Evolutionary conservation across 2,888 invertebrate species (phyloP).

Genomic region (Spicauda simplicius): DNA sequence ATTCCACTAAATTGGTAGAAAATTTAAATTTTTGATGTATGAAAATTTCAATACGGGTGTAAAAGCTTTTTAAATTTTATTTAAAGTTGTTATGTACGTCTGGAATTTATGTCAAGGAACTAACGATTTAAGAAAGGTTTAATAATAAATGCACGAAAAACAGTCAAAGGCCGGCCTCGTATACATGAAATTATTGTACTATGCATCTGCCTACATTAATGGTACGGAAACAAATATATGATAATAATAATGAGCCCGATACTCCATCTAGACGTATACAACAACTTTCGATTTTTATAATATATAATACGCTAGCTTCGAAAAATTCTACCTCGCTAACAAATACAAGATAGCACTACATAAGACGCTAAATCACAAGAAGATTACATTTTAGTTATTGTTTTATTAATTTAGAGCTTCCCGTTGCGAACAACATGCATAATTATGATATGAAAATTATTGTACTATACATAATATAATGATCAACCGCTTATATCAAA

Average conservation of each 20-base stretch:
- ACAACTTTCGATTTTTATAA: slow-evolving; percentile 3
- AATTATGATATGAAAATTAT: slow-evolving; percentile 61
- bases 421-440: slow-evolving; percentile 21
- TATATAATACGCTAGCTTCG: slow-evolving; percentile 29
- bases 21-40: slow-evolving; percentile 23
- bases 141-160: neutral
- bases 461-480: slow-evolving; percentile 54
- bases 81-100: neutral
- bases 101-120: neutral
- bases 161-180: neutral
- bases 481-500: slow-evolving; percentile 20
- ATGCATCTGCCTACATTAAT: no score
- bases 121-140: neutral
- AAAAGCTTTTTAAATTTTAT: slow-evolving; percentile 15
- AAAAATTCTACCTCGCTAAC: slow-evolving; percentile 42
- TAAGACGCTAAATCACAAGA: slow-evolving; percentile 67
- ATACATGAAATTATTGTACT: neutral
- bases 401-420: slow-evolving; percentile 38
- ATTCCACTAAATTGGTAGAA: slow-evolving; percentile 23
- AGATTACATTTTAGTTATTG: slow-evolving; percentile 56
- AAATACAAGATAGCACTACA: slow-evolving; percentile 52
- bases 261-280: neutral
- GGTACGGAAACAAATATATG: no score
- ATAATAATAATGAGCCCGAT: neutral
- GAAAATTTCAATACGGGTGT: slow-evolving; percentile 27